Conservation (phyloP, 2,888 invertebrate genomes). For the Dicycla oo region DNA sequence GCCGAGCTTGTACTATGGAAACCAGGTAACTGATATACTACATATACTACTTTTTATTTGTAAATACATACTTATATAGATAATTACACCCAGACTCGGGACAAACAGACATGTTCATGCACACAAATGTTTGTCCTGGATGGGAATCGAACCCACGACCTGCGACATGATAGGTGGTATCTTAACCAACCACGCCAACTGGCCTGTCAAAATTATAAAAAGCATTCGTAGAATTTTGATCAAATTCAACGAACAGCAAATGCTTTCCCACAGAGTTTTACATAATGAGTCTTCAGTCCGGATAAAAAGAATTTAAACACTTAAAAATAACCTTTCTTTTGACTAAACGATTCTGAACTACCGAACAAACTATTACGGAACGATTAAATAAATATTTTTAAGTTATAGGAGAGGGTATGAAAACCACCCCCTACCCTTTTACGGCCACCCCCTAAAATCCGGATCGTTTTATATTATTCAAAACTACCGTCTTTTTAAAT, state of each 20-base stretch:
- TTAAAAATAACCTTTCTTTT: conserved; percentile 3
- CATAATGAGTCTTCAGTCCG: not conserved
- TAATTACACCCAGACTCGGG: too few relatives aligned
- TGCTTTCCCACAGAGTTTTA: not conserved
- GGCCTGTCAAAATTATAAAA: too few relatives aligned
- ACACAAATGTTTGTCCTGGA: too few relatives aligned
- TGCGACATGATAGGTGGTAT: too few relatives aligned
- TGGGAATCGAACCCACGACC: too few relatives aligned
- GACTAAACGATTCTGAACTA: conserved; percentile 40
- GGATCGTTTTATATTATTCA: conserved; percentile 21
- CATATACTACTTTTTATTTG: too few relatives aligned
- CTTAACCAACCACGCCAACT: too few relatives aligned
- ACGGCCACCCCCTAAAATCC: conserved; percentile 35
- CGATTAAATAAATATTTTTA: conserved; percentile 37
- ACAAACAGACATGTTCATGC: too few relatives aligned
- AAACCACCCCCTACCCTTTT: not conserved
- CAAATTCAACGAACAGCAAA: not conserved
- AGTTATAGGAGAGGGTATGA: conserved; percentile 7
- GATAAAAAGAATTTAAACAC: not conserved
- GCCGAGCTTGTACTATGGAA: too few relatives aligned
- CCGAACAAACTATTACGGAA: conserved; percentile 31
- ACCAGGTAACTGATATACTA: too few relatives aligned
- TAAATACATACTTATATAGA: too few relatives aligned
- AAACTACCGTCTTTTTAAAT: conserved; percentile 9
- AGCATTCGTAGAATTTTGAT: not conserved